phyloP scores from a whole-genome alignment of 2,888 invertebrate species.

The Sericinus montela region DNA sequence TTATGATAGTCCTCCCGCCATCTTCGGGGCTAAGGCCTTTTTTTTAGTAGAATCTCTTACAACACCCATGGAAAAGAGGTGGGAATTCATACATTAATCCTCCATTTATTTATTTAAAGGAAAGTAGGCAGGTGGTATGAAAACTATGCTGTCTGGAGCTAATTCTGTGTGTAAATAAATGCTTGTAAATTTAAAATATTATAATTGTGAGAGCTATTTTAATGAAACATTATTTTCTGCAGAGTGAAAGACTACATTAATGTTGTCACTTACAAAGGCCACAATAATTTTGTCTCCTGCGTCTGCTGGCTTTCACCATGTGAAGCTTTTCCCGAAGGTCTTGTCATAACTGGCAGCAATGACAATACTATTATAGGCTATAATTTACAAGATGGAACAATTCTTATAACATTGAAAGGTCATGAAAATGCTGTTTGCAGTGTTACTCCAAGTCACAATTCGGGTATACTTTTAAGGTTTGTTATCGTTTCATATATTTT shows the following conservation, averaged over 20 bases:
- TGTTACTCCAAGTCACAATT: slow-evolving; percentile 59
- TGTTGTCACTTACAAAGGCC: slow-evolving; percentile 85
- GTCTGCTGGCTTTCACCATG: slow-evolving; percentile 88
- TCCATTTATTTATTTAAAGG: too few relatives aligned
- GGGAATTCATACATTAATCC: too few relatives aligned
- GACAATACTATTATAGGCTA: slow-evolving; percentile 91
- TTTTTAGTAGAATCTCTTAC: too few relatives aligned
- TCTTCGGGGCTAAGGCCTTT: too few relatives aligned
- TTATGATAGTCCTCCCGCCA: too few relatives aligned
- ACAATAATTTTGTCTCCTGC: slow-evolving; percentile 91
- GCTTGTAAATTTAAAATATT: too few relatives aligned
- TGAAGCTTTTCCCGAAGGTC: slow-evolving; percentile 84
- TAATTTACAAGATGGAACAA: slow-evolving; percentile 82
- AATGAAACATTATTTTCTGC: slow-evolving; percentile 26
- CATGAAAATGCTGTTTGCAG: slow-evolving; percentile 87
- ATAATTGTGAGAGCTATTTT: too few relatives aligned
- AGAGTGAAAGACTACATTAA: slow-evolving; percentile 82
- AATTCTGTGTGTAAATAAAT: too few relatives aligned
- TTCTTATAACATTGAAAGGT: slow-evolving; percentile 85
- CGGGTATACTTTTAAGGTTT: slow-evolving; percentile 66
- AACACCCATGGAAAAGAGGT: too few relatives aligned
- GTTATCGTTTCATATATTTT: neutral
- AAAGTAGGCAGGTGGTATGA: too few relatives aligned
- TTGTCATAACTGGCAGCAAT: slow-evolving; percentile 93
- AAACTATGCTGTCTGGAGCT: too few relatives aligned